Conservation (phyloP, 2,797 vertebrate genomes). For the Pipistrellus nathusii region DNA sequence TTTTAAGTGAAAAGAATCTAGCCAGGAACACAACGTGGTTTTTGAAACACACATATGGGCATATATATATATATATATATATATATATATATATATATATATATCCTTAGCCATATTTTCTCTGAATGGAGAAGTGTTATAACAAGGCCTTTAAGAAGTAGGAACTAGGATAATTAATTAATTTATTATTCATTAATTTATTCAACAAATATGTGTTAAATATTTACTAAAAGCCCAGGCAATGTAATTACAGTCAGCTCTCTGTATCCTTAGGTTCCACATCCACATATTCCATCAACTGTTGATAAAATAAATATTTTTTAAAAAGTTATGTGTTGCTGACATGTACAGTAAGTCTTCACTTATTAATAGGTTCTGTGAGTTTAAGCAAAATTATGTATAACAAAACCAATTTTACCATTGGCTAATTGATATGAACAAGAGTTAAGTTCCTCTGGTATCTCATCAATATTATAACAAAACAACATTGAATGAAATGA, state of each 20-base stretch:
- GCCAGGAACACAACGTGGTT: neutral
- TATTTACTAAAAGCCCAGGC: neutral
- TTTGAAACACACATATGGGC: neutral
- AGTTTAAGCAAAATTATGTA: neutral
- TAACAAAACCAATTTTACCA: neutral
- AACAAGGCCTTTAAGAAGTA: neutral
- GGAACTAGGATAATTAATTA: neutral
- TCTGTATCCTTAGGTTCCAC: neutral
- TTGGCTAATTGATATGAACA: neutral
- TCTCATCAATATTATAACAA: neutral
- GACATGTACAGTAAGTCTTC: neutral
- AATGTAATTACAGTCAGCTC: neutral
- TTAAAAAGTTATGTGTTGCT: neutral
- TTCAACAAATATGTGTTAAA: slow-evolving; percentile 34
- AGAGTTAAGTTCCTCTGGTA: neutral
- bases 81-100: neutral
- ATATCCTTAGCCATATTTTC: neutral
- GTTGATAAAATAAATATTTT: neutral
- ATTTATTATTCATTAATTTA: slow-evolving; percentile 23
- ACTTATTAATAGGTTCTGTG: neutral
- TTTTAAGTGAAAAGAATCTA: neutral
- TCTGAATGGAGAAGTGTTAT: neutral
- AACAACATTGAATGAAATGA: neutral
- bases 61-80: neutral
- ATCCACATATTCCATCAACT: neutral